Percentiles rank a stretch among this genome's conserved stretches.
Conservation (phyloP, 2,888 invertebrate genomes). For the Macrophya annulata region DNA sequence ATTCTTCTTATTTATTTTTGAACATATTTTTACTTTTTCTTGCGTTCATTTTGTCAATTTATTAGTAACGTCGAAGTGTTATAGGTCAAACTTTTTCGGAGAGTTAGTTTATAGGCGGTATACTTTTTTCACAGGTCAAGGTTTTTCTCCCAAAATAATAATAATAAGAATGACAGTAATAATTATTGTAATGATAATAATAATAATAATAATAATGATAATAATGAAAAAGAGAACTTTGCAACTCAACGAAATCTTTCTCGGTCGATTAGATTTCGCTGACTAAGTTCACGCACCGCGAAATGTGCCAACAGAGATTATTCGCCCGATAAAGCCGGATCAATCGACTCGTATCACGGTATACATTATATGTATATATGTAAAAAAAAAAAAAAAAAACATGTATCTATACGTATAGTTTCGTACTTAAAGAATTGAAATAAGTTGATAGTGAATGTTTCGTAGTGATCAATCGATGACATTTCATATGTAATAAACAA, state of each 20-base stretch:
- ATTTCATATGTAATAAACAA: neutral
- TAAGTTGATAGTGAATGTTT: neutral
- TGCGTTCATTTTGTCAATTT: neutral
- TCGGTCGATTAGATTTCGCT: neutral
- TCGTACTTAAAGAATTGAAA: neutral
- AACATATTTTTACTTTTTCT: no score
- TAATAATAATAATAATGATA: neutral
- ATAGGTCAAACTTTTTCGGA: constrained; percentile 11
- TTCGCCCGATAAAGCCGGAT: neutral
- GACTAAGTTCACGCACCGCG: neutral
- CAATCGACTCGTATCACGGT: constrained; percentile 2
- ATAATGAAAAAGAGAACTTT: neutral
- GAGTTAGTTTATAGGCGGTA: neutral
- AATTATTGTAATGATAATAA: neutral
- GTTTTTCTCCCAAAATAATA: neutral
- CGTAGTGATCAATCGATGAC: neutral
- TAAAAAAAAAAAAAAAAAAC: no score
- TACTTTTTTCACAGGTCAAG: constrained; percentile 6
- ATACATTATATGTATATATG: no score
- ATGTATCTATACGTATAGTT: neutral
- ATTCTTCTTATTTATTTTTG: neutral
- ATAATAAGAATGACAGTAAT: neutral
- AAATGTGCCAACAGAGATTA: neutral
- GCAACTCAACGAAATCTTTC: neutral
- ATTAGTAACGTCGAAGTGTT: constrained; percentile 3